A percentile compares a stretch with the other conserved stretches of the same genome.
These are phyloP conservation scores for Podarcis cretensis DNA, from an alignment of 2,113 vertebrate genomes.

Conservation along the genomic window DNA sequence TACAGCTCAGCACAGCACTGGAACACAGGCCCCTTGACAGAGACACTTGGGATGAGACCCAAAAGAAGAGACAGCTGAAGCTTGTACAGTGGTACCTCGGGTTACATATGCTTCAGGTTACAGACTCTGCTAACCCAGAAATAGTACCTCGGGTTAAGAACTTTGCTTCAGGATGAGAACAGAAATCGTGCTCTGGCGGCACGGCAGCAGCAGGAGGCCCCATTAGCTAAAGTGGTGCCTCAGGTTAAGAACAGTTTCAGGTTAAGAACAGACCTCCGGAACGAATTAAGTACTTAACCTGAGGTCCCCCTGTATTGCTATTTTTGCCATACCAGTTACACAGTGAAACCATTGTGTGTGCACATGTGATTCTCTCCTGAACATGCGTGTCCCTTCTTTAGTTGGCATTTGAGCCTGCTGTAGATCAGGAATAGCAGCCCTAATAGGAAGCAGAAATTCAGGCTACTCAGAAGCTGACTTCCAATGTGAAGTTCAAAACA, in stretches of 20 bases:
- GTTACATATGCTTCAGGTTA: no score
- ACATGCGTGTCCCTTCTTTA: not conserved
- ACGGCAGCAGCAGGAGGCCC: no score
- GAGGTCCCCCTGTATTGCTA: not conserved
- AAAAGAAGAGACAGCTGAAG: not conserved
- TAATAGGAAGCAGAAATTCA: constrained; percentile 18
- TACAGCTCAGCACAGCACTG: not conserved
- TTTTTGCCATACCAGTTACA: not conserved
- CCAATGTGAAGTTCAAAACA: not conserved
- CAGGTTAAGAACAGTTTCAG: no score
- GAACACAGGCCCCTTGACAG: not conserved
- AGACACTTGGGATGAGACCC: not conserved
- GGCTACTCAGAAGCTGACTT: not conserved
- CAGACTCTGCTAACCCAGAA: no score
- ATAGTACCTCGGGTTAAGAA: no score
- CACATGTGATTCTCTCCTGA: not conserved
- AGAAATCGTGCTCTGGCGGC: no score
- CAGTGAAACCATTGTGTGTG: not conserved
- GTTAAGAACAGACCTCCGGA: no score
- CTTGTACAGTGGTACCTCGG: not conserved
- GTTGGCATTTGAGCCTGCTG: not conserved
- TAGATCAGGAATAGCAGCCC: not conserved
- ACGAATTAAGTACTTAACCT: no score
- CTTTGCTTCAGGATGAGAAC: no score
- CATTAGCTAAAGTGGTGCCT: no score